Percentiles rank a stretch among this genome's conserved stretches.
phyloP scores from a whole-genome alignment of 2,888 invertebrate species.

The Aleiodes leptofemur region DNA sequence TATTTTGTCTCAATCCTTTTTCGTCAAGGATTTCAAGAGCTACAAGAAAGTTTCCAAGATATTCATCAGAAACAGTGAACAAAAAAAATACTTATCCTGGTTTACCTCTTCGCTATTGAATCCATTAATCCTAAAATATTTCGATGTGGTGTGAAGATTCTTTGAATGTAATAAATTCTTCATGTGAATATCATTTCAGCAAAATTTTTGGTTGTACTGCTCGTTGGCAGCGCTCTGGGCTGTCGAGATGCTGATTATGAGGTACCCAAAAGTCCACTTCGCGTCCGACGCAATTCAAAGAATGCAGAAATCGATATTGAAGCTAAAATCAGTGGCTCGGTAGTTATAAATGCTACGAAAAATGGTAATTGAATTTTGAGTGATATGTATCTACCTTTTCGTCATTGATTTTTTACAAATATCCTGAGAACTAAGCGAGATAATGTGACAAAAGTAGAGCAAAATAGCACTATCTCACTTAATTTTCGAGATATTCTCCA shows the following conservation, averaged over 20 bases:
- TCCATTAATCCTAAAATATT: too few species aligned
- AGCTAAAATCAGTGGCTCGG: constrained; percentile 45
- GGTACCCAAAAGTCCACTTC: neutral
- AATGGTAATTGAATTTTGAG: constrained; percentile 54
- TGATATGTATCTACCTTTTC: neutral
- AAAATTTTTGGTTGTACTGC: constrained; percentile 31
- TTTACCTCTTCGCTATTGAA: too few species aligned
- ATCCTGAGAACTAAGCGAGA: too few species aligned
- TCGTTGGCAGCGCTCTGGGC: constrained; percentile 26
- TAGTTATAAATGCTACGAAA: constrained; percentile 57
- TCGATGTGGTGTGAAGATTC: too few species aligned
- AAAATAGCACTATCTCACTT: neutral
- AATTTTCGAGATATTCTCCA: too few species aligned
- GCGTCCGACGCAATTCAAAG: constrained; percentile 51
- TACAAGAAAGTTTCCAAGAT: too few species aligned
- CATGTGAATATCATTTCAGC: constrained; percentile 34
- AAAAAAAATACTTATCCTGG: too few species aligned
- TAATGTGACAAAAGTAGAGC: too few species aligned
- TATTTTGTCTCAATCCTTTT: too few species aligned
- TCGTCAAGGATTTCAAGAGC: too few species aligned
- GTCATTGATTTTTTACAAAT: too few species aligned
- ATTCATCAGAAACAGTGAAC: too few species aligned
- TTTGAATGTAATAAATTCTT: neutral
- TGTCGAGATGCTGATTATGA: constrained; percentile 17
- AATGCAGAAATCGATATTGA: constrained; percentile 57